Conservation (phyloP, 2,888 invertebrate species). For the Endomychus coccineus region DNA sequence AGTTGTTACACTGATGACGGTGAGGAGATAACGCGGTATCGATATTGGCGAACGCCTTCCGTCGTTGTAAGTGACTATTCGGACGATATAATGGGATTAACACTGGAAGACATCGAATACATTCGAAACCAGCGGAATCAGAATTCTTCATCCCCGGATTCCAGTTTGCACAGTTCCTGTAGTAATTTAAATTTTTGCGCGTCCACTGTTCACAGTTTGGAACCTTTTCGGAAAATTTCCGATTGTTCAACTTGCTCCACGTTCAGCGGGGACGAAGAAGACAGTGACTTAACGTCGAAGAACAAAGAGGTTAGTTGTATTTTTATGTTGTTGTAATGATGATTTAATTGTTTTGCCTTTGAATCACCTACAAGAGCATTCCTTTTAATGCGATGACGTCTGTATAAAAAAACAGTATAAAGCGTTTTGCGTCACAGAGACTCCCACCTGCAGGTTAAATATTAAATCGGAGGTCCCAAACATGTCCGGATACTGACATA, state of each 20-base stretch:
- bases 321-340: neutral
- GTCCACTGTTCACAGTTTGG: constrained; percentile 50
- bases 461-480: too few species aligned
- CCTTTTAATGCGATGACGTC: too few species aligned
- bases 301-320: constrained; percentile 11
- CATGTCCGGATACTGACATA: too few species aligned
- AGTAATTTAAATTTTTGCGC: constrained; percentile 53
- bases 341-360: too few species aligned
- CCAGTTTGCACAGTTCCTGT: constrained; percentile 52
- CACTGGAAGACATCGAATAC: constrained; percentile 54
- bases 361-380: too few species aligned
- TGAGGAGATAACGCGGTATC: constrained; percentile 43
- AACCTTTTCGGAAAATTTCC: constrained; percentile 61
- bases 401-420: too few species aligned
- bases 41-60: constrained; percentile 73
- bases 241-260: constrained; percentile 71
- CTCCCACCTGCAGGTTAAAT: too few species aligned
- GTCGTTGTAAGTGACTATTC: constrained; percentile 85
- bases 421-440: too few species aligned
- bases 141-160: constrained; percentile 46
- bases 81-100: constrained; percentile 57
- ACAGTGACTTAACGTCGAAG: constrained; percentile 5
- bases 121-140: constrained; percentile 45
- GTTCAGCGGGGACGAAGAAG: constrained; percentile 57
- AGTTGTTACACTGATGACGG: constrained; percentile 47